phyloP scores from a whole-genome alignment of 2,888 invertebrate species.

The Camponotus fellah region DNA sequence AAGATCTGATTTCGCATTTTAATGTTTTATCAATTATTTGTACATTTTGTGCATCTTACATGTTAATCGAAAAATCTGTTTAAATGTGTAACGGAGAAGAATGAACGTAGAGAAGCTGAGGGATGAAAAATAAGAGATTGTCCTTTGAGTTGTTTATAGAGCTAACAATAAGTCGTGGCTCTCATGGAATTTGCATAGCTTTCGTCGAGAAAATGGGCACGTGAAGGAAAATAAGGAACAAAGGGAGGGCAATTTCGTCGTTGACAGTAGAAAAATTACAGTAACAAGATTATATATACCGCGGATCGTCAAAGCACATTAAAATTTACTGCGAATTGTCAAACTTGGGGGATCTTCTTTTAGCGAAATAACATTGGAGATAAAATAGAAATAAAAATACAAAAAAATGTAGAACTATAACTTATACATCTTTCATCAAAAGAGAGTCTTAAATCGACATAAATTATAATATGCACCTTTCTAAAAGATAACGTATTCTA shows the following conservation, averaged over 20 bases:
- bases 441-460: not conserved
- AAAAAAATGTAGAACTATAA: not conserved
- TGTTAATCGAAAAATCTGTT: constrained; percentile 49
- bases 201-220: constrained; percentile 34
- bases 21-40: not conserved
- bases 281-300: constrained; percentile 37
- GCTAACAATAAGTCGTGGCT: constrained; percentile 50
- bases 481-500: not conserved
- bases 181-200: constrained; percentile 55
- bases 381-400: constrained; percentile 11
- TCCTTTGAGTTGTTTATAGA: constrained; percentile 56
- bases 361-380: not conserved
- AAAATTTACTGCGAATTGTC: constrained; percentile 25
- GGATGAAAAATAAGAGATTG: constrained; percentile 33
- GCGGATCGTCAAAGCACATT: constrained; percentile 28
- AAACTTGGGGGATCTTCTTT: constrained; percentile 1
- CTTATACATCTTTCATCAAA: not conserved
- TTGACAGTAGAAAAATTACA: constrained; percentile 52
- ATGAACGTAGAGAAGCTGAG: constrained; percentile 27
- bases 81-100: constrained; percentile 36
- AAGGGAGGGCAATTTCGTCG: constrained; percentile 42
- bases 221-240: constrained; percentile 41
- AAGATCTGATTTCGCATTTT: not conserved
- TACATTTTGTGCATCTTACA: not conserved
- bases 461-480: not conserved